These are phyloP conservation scores for Cataglyphis rosenhaueri DNA, from an alignment of 2,888 invertebrate species.

Conservation along the genomic window DNA sequence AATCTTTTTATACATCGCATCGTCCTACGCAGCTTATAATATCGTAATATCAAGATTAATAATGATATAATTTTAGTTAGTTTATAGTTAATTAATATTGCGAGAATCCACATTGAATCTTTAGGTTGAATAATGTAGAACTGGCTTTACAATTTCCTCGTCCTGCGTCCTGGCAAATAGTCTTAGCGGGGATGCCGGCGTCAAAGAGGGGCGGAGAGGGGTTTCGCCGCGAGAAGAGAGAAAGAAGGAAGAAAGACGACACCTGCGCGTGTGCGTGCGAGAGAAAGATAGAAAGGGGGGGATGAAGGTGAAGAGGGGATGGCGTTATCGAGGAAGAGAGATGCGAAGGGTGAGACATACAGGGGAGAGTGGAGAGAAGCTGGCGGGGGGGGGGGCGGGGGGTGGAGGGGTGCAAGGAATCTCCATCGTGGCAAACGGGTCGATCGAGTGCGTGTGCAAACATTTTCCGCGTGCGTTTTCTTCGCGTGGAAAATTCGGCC, in stretches of 20 bases:
- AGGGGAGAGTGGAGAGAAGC: conserved; percentile 54
- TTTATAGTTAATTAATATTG: conserved; percentile 21
- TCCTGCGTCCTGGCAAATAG: conserved; percentile 76
- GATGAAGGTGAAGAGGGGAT: conserved; percentile 47
- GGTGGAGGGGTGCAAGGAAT: conserved; percentile 66
- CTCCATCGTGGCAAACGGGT: conserved; percentile 78
- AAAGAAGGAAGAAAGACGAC: conserved; percentile 47
- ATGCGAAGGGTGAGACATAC: conserved; percentile 49
- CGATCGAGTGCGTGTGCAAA: conserved; percentile 81
- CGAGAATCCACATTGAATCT: not conserved
- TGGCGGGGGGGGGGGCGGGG: conserved; percentile 43
- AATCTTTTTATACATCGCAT: not conserved
- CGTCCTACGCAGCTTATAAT: not conserved
- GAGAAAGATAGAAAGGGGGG: conserved; percentile 43
- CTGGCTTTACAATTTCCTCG: conserved; percentile 78
- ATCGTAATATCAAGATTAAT: not conserved
- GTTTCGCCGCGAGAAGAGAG: conserved; percentile 46
- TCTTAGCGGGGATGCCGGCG: conserved; percentile 58
- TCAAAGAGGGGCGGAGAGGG: conserved; percentile 39
- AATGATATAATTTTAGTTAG: conserved; percentile 2
- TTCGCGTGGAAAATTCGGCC: conserved; percentile 67
- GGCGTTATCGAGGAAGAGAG: conserved; percentile 54
- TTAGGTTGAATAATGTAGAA: conserved; percentile 79
- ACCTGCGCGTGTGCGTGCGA: conserved; percentile 45
- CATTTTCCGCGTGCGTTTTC: conserved; percentile 76